Conservation (phyloP, 2,113 vertebrate genomes). For the Heptranchias perlo region DNA sequence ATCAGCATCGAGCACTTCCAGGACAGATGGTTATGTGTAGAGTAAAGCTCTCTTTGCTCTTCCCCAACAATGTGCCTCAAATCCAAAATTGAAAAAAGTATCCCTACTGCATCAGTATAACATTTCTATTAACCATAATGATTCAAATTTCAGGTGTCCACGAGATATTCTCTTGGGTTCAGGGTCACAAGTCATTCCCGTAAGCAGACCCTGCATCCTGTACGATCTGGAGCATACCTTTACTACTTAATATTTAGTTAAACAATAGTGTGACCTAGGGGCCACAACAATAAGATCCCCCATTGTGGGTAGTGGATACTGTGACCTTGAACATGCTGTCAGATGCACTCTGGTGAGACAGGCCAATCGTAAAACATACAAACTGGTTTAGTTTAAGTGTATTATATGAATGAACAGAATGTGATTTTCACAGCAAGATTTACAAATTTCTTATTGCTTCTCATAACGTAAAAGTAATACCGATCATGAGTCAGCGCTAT, state of each 20-base stretch:
- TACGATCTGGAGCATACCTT: too few relatives aligned
- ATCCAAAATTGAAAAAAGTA: not conserved
- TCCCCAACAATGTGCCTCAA: not conserved
- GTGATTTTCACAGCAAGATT: not conserved
- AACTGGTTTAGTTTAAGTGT: not conserved
- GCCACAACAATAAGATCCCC: not conserved
- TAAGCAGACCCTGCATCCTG: not conserved
- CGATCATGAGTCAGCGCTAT: not conserved
- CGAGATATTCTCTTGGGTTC: not conserved
- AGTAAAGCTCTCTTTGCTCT: not conserved
- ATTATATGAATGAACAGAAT: too few relatives aligned
- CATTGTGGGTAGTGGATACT: not conserved
- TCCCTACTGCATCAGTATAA: not conserved
- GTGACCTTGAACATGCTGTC: not conserved
- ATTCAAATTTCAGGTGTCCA: not conserved
- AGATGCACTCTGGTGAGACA: not conserved
- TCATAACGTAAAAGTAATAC: not conserved
- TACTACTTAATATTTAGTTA: too few relatives aligned
- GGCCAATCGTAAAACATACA: not conserved
- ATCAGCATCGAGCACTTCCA: not conserved
- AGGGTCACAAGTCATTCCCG: not conserved
- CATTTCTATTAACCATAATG: not conserved
- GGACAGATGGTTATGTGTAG: not conserved
- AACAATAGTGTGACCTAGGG: too few relatives aligned
- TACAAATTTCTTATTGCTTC: not conserved